Percentiles rank a stretch among this genome's conserved stretches.
Evolutionary conservation across 2,888 invertebrate genomes (phyloP).

Genomic region (Lycia hirtaria): DNA sequence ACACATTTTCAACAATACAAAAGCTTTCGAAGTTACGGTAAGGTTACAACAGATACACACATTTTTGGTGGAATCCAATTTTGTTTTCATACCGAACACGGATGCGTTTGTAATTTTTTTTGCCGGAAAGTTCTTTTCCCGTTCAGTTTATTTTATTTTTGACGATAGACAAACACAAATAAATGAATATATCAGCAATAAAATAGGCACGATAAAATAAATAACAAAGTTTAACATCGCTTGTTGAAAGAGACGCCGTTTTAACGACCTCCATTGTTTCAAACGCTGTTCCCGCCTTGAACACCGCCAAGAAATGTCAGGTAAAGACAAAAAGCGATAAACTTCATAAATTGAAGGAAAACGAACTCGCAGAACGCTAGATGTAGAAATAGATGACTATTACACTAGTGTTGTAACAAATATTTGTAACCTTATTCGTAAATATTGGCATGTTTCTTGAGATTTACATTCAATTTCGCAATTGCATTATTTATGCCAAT

Average conservation of each 20-base stretch:
- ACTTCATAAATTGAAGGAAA: background rate
- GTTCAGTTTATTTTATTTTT: background rate
- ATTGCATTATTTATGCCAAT: no score
- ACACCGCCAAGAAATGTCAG: background rate
- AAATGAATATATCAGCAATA: background rate
- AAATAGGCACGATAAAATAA: background rate
- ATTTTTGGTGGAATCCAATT: background rate
- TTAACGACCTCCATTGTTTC: background rate
- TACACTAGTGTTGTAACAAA: no score
- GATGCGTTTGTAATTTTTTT: background rate
- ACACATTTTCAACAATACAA: constrained; percentile 5
- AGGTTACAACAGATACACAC: background rate
- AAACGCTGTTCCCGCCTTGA: background rate
- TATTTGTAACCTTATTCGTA: no score
- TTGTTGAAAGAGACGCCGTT: background rate
- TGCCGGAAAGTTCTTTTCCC: background rate
- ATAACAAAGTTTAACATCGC: background rate
- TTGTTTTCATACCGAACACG: background rate
- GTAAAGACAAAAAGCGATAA: background rate
- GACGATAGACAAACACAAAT: background rate
- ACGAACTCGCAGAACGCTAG: background rate
- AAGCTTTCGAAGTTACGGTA: background rate
- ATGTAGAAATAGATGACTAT: no score
- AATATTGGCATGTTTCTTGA: no score
- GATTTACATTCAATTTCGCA: no score